Percentiles rank a stretch among this genome's conserved stretches.
These are phyloP conservation scores for Eulimnadia texana DNA, from an alignment of 1,140 invertebrate genomes.

Conservation along the genomic window DNA sequence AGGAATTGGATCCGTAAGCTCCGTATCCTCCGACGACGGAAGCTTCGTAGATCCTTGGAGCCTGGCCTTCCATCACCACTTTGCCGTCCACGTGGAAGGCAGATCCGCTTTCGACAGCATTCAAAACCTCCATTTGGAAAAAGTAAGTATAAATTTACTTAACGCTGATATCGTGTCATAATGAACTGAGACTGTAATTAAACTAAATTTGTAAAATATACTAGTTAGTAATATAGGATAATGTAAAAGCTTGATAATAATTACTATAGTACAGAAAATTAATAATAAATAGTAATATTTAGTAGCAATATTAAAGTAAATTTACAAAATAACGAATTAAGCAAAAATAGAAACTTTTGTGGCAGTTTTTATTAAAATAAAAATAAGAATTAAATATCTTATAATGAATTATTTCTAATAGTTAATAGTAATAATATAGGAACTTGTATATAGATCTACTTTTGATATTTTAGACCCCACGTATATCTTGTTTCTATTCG, in stretches of 20 bases:
- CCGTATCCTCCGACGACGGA: constrained; percentile 3
- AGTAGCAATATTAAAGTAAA: too few relatives aligned
- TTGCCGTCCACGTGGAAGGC: constrained; percentile 2
- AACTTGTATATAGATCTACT: too few relatives aligned
- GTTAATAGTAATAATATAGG: too few relatives aligned
- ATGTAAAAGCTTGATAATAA: neutral
- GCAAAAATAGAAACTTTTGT: too few relatives aligned
- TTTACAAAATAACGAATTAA: too few relatives aligned
- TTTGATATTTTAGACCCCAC: too few relatives aligned
- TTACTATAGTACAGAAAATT: neutral
- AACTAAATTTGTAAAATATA: neutral
- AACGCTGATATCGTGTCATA: neutral
- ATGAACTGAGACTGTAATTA: neutral
- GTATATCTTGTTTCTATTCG: too few relatives aligned
- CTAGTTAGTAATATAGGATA: too few relatives aligned
- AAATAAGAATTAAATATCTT: too few relatives aligned
- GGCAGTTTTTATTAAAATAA: too few relatives aligned
- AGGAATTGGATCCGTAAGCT: neutral
- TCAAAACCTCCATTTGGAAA: neutral
- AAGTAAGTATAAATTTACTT: neutral
- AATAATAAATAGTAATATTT: too few relatives aligned
- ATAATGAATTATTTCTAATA: too few relatives aligned
- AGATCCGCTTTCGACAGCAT: constrained; percentile 5
- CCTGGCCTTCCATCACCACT: neutral
- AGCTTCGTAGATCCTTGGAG: neutral